Conservation (phyloP, 1,140 invertebrate species). For the Pristionchus pacificus region DNA sequence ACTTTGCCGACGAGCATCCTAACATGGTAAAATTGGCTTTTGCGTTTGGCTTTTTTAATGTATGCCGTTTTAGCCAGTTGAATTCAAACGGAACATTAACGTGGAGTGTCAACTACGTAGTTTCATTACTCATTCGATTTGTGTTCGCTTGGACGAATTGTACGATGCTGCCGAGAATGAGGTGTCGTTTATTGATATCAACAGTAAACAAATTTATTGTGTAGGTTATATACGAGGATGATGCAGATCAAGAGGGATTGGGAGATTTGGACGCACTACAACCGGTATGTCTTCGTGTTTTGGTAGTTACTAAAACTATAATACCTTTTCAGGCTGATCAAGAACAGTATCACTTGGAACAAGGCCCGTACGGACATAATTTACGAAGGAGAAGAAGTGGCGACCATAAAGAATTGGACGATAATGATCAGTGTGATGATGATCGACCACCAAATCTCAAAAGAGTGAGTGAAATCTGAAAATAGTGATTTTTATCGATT, state of each 20-base stretch:
- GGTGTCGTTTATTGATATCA: no score
- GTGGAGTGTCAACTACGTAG: slow-evolving; percentile 2
- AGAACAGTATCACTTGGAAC: no score
- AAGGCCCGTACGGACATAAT: no score
- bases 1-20: background rate
- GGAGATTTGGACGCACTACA: background rate
- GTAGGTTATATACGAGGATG: slow-evolving; percentile 4
- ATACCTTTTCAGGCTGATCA: background rate
- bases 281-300: background rate
- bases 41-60: background rate
- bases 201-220: no score
- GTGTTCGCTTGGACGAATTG: background rate
- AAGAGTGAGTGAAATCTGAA: no score
- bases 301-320: background rate
- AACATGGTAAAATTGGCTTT: background rate
- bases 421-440: no score
- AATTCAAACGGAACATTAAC: slow-evolving; percentile 6
- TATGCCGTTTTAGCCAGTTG: background rate
- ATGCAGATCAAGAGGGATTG: no score
- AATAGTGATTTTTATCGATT: no score
- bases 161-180: no score
- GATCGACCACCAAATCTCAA: no score
- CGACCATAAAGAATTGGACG: no score
- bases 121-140: background rate
- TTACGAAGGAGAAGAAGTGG: no score